Conservation (phyloP, 2,113 vertebrate genomes). For the Mobula hypostoma region DNA sequence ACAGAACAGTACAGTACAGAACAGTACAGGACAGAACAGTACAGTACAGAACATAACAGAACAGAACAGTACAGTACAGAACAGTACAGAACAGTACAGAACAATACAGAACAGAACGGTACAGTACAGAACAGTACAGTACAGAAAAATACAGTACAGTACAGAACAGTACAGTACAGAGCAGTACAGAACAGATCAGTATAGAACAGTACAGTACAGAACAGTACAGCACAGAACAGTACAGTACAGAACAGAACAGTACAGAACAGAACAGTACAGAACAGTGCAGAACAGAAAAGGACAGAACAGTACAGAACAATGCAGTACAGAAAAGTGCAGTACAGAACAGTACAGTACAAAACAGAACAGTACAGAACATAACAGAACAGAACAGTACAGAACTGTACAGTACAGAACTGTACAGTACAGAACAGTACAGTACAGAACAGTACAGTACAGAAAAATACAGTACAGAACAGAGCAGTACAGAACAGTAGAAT, state of each 20-base stretch:
- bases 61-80: neutral
- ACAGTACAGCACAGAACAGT: too few species aligned
- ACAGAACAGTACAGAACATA: neutral
- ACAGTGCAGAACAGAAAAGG: neutral
- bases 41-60: neutral
- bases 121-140: neutral
- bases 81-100: neutral
- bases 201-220: neutral
- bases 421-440: neutral
- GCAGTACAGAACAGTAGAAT: too few species aligned
- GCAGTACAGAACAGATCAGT: neutral
- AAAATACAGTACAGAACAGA: neutral
- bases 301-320: neutral
- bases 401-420: neutral
- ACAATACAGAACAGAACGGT: neutral
- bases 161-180: neutral
- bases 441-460: neutral
- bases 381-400: neutral
- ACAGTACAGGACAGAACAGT: too few species aligned
- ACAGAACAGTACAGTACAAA: neutral
- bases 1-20: too few species aligned
- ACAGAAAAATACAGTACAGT: neutral
- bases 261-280: neutral
- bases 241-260: conserved; percentile 1
- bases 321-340: too few species aligned